Evolutionary conservation across 2,888 invertebrate species (phyloP).

Genomic region (Tipula helvola): DNA sequence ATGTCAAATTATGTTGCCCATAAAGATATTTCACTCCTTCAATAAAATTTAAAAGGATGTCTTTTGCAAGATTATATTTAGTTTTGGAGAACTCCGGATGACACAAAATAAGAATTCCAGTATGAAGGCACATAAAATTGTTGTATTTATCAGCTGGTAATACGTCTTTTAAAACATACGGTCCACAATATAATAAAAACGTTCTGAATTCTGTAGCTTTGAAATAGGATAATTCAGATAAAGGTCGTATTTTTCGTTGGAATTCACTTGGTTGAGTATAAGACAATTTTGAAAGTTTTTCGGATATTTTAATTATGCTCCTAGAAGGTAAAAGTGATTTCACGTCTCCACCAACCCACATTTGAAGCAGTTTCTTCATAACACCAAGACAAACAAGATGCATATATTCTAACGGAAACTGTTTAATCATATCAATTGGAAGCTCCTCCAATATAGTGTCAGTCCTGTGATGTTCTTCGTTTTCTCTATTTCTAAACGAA

Average conservation of each 20-base stretch:
- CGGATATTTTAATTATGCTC: background rate
- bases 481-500: background rate
- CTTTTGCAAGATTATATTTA: background rate
- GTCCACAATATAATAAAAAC: too few relatives aligned
- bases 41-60: background rate
- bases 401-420: too few relatives aligned
- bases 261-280: background rate
- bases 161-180: background rate
- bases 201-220: too few relatives aligned
- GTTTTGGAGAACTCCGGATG: background rate
- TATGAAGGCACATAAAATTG: background rate
- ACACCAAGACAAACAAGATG: too few relatives aligned
- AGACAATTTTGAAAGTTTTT: background rate
- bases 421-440: too few relatives aligned
- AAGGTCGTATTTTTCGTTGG: background rate
- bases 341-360: background rate
- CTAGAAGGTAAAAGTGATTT: background rate
- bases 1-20: background rate
- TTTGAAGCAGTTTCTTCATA: too few relatives aligned
- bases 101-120: background rate
- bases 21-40: background rate
- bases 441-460: background rate
- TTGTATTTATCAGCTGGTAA: background rate
- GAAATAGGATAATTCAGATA: too few relatives aligned
- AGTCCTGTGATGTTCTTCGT: background rate